A percentile compares a stretch with the other conserved stretches of the same genome.
Conservation (phyloP, 1,140 invertebrate genomes). For the Leptinotarsa texana region DNA sequence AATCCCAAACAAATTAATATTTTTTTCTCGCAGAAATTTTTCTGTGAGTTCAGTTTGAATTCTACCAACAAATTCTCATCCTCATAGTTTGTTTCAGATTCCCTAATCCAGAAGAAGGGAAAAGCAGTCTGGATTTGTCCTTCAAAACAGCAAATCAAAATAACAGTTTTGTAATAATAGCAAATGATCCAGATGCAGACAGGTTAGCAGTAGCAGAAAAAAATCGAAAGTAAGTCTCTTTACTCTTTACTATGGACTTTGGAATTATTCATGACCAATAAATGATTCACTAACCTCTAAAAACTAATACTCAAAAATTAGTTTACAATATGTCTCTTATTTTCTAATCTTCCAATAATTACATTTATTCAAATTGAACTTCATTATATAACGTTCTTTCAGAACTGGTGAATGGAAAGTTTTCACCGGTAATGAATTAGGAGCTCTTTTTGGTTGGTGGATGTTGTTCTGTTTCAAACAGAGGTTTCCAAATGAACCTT, state of each 20-base stretch:
- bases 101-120: conserved; percentile 98
- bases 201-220: conserved; percentile 90
- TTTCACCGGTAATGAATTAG: conserved; percentile 96
- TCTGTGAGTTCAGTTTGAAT: too few species aligned
- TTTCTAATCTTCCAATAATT: too few species aligned
- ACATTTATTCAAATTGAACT: too few species aligned
- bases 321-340: too few species aligned
- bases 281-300: too few species aligned
- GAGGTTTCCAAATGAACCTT: conserved; percentile 56
- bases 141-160: conserved; percentile 80
- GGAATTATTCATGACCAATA: conserved; percentile 16
- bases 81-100: conserved; percentile 59
- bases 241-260: conserved; percentile 1
- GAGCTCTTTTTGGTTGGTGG: conserved; percentile 96
- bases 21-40: too few species aligned
- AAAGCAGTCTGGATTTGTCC: conserved; percentile 84
- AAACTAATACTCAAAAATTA: too few species aligned
- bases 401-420: conserved; percentile 81
- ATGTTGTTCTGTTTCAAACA: conserved; percentile 66
- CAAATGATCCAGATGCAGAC: conserved; percentile 99
- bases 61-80: too few species aligned
- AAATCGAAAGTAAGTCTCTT: conserved; percentile 56
- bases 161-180: conserved; percentile 78
- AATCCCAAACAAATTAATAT: too few species aligned
- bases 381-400: conserved; percentile 36